These are phyloP conservation scores for Pangasius larnaudii DNA, from an alignment of 2,797 vertebrate genomes.

Conservation along the genomic window DNA sequence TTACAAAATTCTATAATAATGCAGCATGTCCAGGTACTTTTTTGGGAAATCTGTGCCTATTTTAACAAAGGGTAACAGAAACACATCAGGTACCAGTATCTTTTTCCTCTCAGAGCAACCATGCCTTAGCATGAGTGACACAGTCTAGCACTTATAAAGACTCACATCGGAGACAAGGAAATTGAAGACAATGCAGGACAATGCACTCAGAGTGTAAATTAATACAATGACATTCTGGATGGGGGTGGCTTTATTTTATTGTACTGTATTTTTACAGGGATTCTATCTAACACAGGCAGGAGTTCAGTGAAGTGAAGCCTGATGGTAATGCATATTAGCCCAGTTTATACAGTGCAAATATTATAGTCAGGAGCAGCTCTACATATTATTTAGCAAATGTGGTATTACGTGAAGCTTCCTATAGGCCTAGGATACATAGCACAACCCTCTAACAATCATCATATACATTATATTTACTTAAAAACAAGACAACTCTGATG, in stretches of 20 bases:
- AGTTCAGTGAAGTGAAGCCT: neutral
- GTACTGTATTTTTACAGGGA: neutral
- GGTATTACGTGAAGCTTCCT: neutral
- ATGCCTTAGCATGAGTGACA: constrained; percentile 55
- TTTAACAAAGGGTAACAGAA: neutral
- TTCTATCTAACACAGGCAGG: neutral
- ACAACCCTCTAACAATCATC: neutral
- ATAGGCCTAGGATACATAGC: neutral
- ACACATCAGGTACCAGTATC: neutral
- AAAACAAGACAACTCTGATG: neutral
- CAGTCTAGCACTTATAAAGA: constrained; percentile 73
- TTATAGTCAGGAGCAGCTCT: neutral
- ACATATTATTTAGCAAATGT: neutral
- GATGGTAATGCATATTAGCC: neutral
- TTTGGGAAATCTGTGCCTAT: neutral
- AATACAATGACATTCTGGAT: neutral
- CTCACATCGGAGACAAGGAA: constrained; percentile 80
- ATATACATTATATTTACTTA: neutral
- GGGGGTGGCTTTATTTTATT: neutral
- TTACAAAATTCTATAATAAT: neutral
- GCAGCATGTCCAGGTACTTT: neutral
- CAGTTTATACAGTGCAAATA: neutral
- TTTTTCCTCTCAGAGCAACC: neutral
- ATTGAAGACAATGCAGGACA: constrained; percentile 80
- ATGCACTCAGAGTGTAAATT: constrained; percentile 70